These are phyloP conservation scores for Tetramorium simillimum DNA, from an alignment of 1,140 invertebrate genomes.

Conservation along the genomic window DNA sequence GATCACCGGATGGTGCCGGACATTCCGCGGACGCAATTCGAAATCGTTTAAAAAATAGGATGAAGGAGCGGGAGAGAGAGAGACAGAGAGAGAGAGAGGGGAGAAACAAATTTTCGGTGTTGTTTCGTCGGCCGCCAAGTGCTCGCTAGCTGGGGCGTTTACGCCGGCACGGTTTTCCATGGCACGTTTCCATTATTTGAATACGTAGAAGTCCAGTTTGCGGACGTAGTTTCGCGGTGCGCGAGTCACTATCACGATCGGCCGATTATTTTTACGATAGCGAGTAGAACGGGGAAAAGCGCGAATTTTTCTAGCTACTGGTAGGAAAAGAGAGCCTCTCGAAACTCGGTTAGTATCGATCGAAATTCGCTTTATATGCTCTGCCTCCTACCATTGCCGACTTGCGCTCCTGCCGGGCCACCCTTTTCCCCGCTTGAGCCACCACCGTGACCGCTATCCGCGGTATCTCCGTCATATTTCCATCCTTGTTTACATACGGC, in stretches of 20 bases:
- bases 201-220: slow-evolving; percentile 30
- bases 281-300: slow-evolving; percentile 46
- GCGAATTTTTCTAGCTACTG: slow-evolving; percentile 50
- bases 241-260: slow-evolving; percentile 41
- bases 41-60: slow-evolving; percentile 40
- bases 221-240: slow-evolving; percentile 9
- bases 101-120: slow-evolving; percentile 45
- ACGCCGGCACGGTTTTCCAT: slow-evolving; percentile 10
- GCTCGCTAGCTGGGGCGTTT: slow-evolving; percentile 26
- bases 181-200: slow-evolving; percentile 45
- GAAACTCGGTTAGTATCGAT: slow-evolving; percentile 67
- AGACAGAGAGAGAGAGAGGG: not conserved
- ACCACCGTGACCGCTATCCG: slow-evolving; percentile 14
- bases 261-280: slow-evolving; percentile 63
- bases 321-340: slow-evolving; percentile 9
- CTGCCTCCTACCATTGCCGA: slow-evolving; percentile 39
- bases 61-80: not conserved
- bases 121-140: slow-evolving; percentile 31
- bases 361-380: slow-evolving; percentile 62
- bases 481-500: slow-evolving; percentile 65
- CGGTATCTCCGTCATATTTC: slow-evolving; percentile 71
- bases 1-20: slow-evolving; percentile 18
- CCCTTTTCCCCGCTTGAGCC: not conserved
- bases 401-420: slow-evolving; percentile 41
- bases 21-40: slow-evolving; percentile 43